phyloP scores from a whole-genome alignment of 2,113 vertebrate genomes.

The Urocynchramus pylzowi region DNA sequence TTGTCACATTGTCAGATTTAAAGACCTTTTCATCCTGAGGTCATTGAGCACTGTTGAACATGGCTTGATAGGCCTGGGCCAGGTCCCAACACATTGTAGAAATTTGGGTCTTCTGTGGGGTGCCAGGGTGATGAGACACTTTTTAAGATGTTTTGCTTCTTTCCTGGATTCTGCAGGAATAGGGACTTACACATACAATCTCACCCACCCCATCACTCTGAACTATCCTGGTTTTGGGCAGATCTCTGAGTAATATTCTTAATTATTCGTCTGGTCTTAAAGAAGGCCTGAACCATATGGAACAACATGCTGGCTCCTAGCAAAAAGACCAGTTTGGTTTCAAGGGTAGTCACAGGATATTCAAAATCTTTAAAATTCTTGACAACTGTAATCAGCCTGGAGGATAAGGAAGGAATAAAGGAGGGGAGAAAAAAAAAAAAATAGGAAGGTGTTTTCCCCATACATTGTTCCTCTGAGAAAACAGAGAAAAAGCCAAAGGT shows the following conservation, averaged over 20 bases:
- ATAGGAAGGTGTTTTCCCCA: background rate
- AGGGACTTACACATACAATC: background rate
- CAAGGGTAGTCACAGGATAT: background rate
- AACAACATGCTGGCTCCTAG: background rate
- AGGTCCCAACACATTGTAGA: background rate
- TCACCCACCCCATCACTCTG: background rate
- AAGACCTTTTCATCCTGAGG: background rate
- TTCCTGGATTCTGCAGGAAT: background rate
- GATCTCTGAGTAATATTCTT: background rate
- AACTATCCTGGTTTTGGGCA: background rate
- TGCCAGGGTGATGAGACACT: background rate
- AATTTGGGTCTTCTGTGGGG: background rate
- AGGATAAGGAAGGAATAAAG: background rate
- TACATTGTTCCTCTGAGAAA: background rate
- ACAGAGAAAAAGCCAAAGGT: background rate
- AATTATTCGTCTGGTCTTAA: background rate
- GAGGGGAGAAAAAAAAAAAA: background rate
- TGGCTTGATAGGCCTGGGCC: background rate
- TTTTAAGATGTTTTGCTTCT: background rate
- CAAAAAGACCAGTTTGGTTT: background rate
- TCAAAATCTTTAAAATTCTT: background rate
- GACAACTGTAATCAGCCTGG: background rate
- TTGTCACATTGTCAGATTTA: background rate
- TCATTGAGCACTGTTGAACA: background rate
- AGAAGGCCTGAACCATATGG: background rate